Conservation (phyloP, 2,113 vertebrate species). For the Periophthalmus modestus region DNA sequence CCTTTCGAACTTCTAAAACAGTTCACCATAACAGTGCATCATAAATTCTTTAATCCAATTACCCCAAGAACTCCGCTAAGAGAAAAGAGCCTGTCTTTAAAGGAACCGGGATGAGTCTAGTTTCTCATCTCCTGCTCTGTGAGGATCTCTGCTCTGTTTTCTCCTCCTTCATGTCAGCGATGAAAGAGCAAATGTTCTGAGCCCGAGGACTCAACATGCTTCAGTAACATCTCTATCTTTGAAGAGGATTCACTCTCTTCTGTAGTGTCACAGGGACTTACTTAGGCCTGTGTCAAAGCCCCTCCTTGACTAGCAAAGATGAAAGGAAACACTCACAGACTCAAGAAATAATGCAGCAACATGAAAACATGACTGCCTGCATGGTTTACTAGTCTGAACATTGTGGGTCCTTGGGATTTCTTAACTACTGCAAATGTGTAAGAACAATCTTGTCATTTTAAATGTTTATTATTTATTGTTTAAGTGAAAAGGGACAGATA, state of each 20-base stretch:
- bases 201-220: slow-evolving; percentile 72
- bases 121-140: neutral
- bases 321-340: too few relatives aligned
- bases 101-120: neutral
- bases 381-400: too few relatives aligned
- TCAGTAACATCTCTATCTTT: slow-evolving; percentile 73
- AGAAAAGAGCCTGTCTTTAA: neutral
- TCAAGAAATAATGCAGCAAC: too few relatives aligned
- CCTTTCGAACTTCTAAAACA: neutral
- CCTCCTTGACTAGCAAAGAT: neutral
- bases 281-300: slow-evolving; percentile 32
- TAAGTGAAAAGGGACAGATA: too few relatives aligned
- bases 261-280: slow-evolving; percentile 8
- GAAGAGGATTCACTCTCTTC: slow-evolving; percentile 61
- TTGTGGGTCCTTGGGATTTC: too few relatives aligned
- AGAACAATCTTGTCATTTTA: too few relatives aligned
- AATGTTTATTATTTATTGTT: too few relatives aligned
- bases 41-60: neutral
- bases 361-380: too few relatives aligned
- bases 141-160: neutral
- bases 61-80: neutral
- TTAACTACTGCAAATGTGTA: too few relatives aligned
- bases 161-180: slow-evolving; percentile 50
- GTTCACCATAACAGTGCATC: neutral
- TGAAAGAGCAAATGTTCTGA: slow-evolving; percentile 64